Evolutionary conservation across 2,113 vertebrate genomes (phyloP).

Genomic region (Etheostoma cragini): DNA sequence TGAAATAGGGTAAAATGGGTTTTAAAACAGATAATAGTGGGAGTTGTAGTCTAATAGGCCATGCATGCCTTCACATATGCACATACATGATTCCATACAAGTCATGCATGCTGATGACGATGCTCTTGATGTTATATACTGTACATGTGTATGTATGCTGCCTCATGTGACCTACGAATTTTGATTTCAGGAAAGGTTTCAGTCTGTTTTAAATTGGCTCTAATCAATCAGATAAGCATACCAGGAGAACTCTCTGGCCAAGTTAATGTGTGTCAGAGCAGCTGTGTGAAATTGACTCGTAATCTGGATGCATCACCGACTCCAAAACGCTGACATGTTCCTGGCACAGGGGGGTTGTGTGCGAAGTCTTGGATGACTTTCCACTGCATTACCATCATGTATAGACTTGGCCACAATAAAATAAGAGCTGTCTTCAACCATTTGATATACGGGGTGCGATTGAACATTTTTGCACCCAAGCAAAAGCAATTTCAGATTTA

Average conservation of each 20-base stretch:
- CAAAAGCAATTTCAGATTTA: not conserved
- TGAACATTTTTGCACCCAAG: not conserved
- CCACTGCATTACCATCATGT: constrained; percentile 7
- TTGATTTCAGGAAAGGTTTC: constrained; percentile 3
- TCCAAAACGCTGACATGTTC: constrained; percentile 47
- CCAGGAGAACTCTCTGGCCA: constrained; percentile 17
- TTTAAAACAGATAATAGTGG: too few species aligned
- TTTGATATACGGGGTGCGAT: not conserved
- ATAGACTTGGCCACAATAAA: constrained; percentile 15
- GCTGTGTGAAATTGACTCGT: constrained; percentile 48
- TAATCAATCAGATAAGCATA: constrained; percentile 14
- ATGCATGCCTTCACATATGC: too few species aligned
- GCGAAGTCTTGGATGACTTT: constrained; percentile 1
- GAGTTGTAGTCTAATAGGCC: too few species aligned
- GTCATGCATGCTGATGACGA: not conserved
- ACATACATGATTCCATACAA: too few species aligned
- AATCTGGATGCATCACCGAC: constrained; percentile 31
- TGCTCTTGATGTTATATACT: not conserved
- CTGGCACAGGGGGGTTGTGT: constrained; percentile 22
- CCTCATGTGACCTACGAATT: constrained; percentile 12
- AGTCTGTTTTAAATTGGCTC: constrained; percentile 36
- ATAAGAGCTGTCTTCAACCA: not conserved
- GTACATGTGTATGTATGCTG: not conserved
- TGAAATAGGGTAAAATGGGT: too few species aligned
- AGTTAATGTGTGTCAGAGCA: constrained; percentile 30